These are phyloP conservation scores for Peromyscus polionotus DNA, from an alignment of 2,113 vertebrate species.

Conservation along the genomic window DNA sequence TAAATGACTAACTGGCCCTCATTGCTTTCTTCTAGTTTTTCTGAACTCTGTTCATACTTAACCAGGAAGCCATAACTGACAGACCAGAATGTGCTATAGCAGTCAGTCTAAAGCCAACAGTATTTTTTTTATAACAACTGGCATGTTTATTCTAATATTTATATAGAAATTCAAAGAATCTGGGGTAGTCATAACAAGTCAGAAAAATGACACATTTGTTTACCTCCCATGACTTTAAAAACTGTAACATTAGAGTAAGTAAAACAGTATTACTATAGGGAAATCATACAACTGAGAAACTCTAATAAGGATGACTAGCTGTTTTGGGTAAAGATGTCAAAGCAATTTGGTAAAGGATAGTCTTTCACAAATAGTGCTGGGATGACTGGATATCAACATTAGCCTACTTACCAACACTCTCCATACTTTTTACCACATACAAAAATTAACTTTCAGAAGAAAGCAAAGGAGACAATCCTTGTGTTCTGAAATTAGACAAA, in stretches of 20 bases:
- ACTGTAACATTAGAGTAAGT: background rate
- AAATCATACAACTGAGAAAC: background rate
- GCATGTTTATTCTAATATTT: slow-evolving; percentile 34
- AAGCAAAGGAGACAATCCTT: background rate
- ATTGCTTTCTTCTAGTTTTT: background rate
- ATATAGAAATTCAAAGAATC: background rate
- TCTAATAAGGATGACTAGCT: background rate
- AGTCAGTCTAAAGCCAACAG: background rate
- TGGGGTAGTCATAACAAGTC: background rate
- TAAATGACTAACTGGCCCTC: background rate
- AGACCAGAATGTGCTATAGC: too few relatives aligned
- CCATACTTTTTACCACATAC: background rate
- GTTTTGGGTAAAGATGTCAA: slow-evolving; percentile 3
- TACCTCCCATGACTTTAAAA: background rate
- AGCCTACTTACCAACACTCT: background rate
- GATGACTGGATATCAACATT: background rate
- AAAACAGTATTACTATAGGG: background rate
- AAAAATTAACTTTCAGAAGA: background rate
- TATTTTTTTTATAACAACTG: background rate
- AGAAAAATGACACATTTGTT: background rate
- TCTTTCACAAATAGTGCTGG: background rate
- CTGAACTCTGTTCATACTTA: background rate
- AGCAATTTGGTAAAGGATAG: background rate
- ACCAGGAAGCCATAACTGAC: background rate
- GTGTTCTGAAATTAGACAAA: background rate